Base-by-base conservation (phyloP, 1,140 invertebrate species). In the Trachymyrmex septentrionalis region DNA sequence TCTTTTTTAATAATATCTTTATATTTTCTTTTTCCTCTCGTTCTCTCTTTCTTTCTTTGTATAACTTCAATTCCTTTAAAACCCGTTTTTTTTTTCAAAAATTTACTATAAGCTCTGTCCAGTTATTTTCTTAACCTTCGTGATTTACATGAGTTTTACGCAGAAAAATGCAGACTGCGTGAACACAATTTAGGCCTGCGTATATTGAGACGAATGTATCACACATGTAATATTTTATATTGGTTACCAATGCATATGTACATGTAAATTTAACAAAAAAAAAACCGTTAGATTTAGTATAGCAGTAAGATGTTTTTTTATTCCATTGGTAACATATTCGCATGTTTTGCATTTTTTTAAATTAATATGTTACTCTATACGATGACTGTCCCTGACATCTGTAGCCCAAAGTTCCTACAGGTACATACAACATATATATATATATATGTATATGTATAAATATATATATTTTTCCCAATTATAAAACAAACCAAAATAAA, bases 381-480 rank as follows among this genome's bases (percentile, higher is more conserved):
- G 82, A 92, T 67, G 78, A 92, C 90, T 92, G 87, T 90, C 91
- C 87, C 73, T 67, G 86, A 90, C 64, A 90, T 94, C 93, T 95
- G 93, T 95, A 94, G 94, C 78, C 91, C 91, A 94, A 94, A 94
- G 94, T 95, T 95, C 94, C 94, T 94, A 94, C 94, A 94, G 94
- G 91, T 93, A 93, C 87, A 94, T 88, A 90, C 89, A 91, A 93
- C 86, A 93, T 92, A 92, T 89, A 94, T 94, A 77, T 63, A 27
- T 63, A 73, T 73, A 34, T 14, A 57, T 30, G 21, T 61, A 59
- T 75, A 75, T 21, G 9, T 44, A 44, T 44, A 44, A 10, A 77
- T 82, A 81, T 69, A 81, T 81, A 94, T 94, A 94, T 95, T 94
- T 94, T 95, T 94, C 93, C 94, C 93, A 93, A 92, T 92, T 93